Percentiles rank a stretch among this genome's conserved stretches.
These are phyloP conservation scores for Folsomia manolachei DNA, from an alignment of 2,888 invertebrate species.

Conservation along the genomic window DNA sequence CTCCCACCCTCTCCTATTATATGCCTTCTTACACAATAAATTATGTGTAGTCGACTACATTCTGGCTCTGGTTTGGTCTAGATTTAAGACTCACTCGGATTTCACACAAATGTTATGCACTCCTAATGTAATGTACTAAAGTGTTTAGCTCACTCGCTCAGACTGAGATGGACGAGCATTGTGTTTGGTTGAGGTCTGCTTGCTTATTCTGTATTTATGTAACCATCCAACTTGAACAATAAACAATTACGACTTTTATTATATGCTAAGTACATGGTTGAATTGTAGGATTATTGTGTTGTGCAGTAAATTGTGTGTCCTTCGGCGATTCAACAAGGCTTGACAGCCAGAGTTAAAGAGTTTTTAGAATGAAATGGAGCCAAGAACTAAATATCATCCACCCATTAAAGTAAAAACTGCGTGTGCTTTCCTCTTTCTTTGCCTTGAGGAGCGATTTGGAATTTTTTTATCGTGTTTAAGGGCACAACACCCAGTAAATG, in stretches of 20 bases:
- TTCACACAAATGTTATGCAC: background rate
- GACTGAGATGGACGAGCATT: too few relatives aligned
- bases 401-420: too few relatives aligned
- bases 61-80: background rate
- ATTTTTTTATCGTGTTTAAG: background rate
- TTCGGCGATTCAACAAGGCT: constrained; percentile 10
- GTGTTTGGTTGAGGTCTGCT: too few relatives aligned
- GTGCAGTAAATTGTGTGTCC: constrained; percentile 19
- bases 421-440: background rate
- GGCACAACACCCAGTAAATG: background rate
- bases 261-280: constrained; percentile 17
- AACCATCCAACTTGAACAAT: constrained; percentile 21
- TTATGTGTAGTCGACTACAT: background rate
- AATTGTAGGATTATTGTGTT: constrained; percentile 9
- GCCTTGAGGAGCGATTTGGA: background rate
- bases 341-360: background rate
- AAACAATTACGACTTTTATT: constrained; percentile 25
- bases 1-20: too few relatives aligned
- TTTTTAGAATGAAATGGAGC: background rate
- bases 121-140: too few relatives aligned
- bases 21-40: too few relatives aligned
- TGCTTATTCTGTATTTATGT: background rate
- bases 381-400: background rate
- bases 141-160: background rate
- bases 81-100: background rate